Conservation (phyloP, 2,797 vertebrate genomes). For the Alcedo quadribrachys region DNA sequence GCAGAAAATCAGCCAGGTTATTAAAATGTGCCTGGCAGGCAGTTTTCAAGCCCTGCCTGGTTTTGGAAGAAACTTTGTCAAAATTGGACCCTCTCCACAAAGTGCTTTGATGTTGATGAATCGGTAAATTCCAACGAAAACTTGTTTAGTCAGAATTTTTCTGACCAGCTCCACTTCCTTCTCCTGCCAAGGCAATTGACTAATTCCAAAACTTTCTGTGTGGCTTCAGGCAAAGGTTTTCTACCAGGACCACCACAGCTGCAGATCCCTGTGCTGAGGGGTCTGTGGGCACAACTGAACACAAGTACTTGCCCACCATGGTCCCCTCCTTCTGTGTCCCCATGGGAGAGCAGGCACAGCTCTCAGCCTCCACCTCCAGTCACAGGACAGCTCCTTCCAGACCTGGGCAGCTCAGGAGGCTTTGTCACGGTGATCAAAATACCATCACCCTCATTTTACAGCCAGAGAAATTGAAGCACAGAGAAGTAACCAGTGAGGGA, state of each 20-base stretch:
- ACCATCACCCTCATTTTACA: not conserved
- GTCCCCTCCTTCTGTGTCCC: not conserved
- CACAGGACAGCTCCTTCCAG: not conserved
- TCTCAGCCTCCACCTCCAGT: not conserved
- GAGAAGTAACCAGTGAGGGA: not conserved
- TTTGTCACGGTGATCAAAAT: not conserved
- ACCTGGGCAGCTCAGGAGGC: not conserved
- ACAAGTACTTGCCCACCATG: accelerated
- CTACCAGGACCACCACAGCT: not conserved
- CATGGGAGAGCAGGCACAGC: not conserved
- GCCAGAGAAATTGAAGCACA: not conserved
- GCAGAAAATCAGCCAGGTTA: slow-evolving; percentile 33
- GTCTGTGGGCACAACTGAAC: not conserved
- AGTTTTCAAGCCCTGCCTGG: slow-evolving; percentile 52
- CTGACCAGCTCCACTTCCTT: slow-evolving; percentile 57
- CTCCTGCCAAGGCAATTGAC: slow-evolving; percentile 41
- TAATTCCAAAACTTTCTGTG: not conserved
- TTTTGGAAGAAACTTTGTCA: slow-evolving; percentile 65
- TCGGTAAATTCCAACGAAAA: slow-evolving; percentile 60
- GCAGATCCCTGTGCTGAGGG: not conserved
- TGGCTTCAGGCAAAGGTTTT: slow-evolving; percentile 29
- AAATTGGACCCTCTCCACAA: slow-evolving; percentile 65
- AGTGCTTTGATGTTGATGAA: slow-evolving; percentile 67
- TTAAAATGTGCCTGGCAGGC: slow-evolving; percentile 60
- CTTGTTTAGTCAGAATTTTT: slow-evolving; percentile 71